These are phyloP conservation scores for Epinephelus lanceolatus DNA, from an alignment of 2,113 vertebrate genomes.

Conservation along the genomic window DNA sequence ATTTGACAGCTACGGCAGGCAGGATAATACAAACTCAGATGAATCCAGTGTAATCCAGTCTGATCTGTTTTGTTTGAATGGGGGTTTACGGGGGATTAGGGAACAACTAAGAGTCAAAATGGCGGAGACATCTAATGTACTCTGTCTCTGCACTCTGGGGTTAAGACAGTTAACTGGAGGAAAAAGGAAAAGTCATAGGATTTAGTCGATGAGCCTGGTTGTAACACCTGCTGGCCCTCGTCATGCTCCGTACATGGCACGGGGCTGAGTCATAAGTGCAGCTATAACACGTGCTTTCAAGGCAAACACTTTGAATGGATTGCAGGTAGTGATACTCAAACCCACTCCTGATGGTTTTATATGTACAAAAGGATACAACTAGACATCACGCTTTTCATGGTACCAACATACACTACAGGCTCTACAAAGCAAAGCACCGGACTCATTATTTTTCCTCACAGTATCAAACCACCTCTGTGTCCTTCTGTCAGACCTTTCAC, in stretches of 20 bases:
- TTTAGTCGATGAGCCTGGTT: conserved; percentile 7
- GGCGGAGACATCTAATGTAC: conserved; percentile 26
- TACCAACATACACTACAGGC: conserved; percentile 64
- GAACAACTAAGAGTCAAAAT: conserved; percentile 58
- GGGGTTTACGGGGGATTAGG: conserved; percentile 57
- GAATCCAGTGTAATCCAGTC: conserved; percentile 67
- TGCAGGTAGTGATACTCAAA: conserved; percentile 15
- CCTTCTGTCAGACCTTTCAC: conserved; percentile 36
- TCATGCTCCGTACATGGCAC: background rate
- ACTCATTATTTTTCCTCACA: background rate
- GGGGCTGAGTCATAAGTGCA: conserved; percentile 36
- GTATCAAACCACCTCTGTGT: conserved; percentile 23
- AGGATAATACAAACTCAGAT: conserved; percentile 46
- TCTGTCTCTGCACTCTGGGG: conserved; percentile 23
- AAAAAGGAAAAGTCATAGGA: conserved; percentile 18
- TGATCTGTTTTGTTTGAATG: conserved; percentile 64
- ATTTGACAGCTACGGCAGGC: conserved; percentile 38
- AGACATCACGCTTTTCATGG: conserved; percentile 17
- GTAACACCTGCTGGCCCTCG: conserved; percentile 36
- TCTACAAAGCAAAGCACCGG: background rate
- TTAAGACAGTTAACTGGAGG: conserved; percentile 16
- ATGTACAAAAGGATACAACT: conserved; percentile 23
- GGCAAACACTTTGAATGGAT: conserved; percentile 24
- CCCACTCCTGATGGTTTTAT: conserved; percentile 36
- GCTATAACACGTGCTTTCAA: conserved; percentile 4